Conservation (phyloP, 2,113 vertebrate species). For the Hemicordylus capensis region DNA sequence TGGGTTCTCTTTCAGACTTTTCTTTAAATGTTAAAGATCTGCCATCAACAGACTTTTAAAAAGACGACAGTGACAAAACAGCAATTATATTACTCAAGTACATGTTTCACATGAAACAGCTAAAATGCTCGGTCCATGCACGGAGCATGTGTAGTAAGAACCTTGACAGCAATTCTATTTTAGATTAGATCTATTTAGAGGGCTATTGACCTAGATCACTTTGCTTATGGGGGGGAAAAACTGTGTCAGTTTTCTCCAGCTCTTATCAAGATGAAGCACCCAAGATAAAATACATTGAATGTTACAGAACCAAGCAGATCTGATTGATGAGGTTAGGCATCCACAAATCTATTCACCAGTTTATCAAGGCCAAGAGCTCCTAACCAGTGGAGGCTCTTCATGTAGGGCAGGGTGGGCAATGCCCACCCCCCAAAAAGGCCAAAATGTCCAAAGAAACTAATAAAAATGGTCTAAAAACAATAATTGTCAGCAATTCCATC, state of each 20-base stretch:
- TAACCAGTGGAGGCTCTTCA: too few species aligned
- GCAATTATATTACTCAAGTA: conserved; percentile 1
- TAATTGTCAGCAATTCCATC: too few species aligned
- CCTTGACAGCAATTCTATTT: rapidly evolving
- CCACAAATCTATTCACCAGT: background rate
- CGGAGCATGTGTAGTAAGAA: conserved; percentile 4
- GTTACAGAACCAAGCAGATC: conserved; percentile 4
- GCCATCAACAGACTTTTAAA: background rate
- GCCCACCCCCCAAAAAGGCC: too few species aligned
- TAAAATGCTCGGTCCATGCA: background rate
- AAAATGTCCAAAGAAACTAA: too few species aligned
- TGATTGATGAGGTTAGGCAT: background rate
- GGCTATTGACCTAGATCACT: background rate
- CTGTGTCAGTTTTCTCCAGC: background rate
- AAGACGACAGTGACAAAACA: background rate
- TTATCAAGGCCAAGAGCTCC: background rate
- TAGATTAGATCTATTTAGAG: background rate
- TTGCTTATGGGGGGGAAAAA: conserved; percentile 12
- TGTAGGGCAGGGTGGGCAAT: too few species aligned
- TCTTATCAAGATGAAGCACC: background rate
- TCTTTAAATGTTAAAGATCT: background rate
- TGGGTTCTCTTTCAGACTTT: background rate
- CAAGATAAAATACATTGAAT: background rate
- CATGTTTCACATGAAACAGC: background rate
- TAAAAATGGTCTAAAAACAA: too few species aligned